phyloP scores from a whole-genome alignment of 2,113 vertebrate species.

The Dipodomys merriami region DNA sequence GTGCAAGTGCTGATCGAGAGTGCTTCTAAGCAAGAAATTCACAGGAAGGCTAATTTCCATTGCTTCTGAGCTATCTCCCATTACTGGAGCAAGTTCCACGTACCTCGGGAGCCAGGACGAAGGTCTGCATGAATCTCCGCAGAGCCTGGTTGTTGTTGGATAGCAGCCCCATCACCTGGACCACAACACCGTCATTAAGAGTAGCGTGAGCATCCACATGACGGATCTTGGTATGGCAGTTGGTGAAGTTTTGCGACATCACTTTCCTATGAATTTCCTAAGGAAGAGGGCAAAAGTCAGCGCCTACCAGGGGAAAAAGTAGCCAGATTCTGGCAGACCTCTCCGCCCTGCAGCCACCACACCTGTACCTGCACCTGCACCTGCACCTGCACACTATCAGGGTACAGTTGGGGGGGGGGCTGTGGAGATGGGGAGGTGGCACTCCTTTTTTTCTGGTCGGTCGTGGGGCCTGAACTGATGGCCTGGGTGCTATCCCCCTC shows the following conservation, averaged over 20 bases:
- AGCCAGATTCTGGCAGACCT: background rate
- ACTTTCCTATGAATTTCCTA: constrained; percentile 96
- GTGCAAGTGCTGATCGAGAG: too few relatives aligned
- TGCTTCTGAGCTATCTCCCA: too few relatives aligned
- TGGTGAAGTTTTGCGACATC: constrained; percentile 96
- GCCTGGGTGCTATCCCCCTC: too few relatives aligned
- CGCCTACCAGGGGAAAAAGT: background rate
- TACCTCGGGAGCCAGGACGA: constrained; percentile 97
- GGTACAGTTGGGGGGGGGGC: too few relatives aligned
- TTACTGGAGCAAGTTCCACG: background rate
- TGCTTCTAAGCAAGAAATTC: too few relatives aligned
- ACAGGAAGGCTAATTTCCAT: too few relatives aligned
- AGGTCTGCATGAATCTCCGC: constrained; percentile 99
- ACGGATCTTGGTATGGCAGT: constrained; percentile 97
- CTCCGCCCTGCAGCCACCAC: background rate
- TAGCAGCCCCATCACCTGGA: constrained; percentile 98
- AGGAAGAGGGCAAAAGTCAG: constrained; percentile 53
- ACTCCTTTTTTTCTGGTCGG: too few relatives aligned
- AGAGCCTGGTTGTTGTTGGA: constrained; percentile 99
- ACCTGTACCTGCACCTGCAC: background rate
- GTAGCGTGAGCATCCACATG: constrained; percentile 98
- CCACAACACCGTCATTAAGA: constrained; percentile 96
- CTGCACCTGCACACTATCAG: too few relatives aligned
- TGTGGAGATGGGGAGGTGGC: too few relatives aligned
- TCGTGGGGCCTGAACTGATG: too few relatives aligned